Evolutionary conservation across 2,113 vertebrate species (phyloP).

Genomic region (Microcebus tavaratra): DNA sequence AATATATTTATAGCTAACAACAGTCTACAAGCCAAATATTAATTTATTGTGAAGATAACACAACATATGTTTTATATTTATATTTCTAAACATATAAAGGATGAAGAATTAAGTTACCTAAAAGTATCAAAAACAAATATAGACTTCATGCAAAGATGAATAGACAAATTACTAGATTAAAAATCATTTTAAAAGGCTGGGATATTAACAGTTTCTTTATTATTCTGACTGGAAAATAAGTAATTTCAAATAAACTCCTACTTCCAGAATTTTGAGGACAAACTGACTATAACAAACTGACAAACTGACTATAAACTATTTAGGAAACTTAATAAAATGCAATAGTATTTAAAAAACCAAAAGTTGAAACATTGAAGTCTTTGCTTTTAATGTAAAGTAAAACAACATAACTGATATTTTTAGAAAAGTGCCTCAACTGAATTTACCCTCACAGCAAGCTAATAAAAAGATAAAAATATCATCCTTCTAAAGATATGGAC

Average conservation of each 20-base stretch:
- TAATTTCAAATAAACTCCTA: constrained; percentile 14
- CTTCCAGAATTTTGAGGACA: constrained; percentile 2
- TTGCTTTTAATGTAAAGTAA: constrained; percentile 1
- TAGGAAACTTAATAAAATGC: constrained; percentile 1
- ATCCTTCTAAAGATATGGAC: background rate
- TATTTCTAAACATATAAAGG: background rate
- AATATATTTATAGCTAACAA: background rate
- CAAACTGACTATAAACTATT: constrained; percentile 1
- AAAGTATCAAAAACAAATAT: background rate
- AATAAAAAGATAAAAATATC: constrained; percentile 6
- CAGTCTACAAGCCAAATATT: background rate
- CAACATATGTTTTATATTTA: background rate
- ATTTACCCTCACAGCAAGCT: background rate
- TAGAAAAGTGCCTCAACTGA: background rate
- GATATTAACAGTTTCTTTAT: background rate
- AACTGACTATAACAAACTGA: constrained; percentile 24
- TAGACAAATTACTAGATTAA: constrained; percentile 4
- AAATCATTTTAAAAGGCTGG: background rate
- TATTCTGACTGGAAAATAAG: background rate
- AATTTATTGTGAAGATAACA: background rate
- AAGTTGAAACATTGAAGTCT: background rate
- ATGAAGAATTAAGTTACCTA: background rate
- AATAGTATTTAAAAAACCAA: background rate
- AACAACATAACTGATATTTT: background rate
- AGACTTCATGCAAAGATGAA: background rate